Conservation (phyloP, 2,888 invertebrate genomes). For the Chloromyia formosa region DNA sequence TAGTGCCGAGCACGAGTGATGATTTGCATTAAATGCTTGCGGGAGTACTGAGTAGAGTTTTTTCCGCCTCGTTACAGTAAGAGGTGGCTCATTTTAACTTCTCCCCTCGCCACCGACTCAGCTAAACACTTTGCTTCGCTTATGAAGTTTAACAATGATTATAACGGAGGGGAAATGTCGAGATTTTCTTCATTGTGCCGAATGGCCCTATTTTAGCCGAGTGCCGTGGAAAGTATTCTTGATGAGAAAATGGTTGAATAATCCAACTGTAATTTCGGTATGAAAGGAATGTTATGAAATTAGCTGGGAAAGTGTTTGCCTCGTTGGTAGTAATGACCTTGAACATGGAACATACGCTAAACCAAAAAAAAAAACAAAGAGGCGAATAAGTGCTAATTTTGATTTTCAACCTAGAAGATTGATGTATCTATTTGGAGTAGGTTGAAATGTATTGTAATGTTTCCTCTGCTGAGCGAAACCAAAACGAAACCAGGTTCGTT, state of each 20-base stretch:
- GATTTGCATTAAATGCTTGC: constrained; percentile 41
- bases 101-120: background rate
- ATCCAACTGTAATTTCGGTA: constrained; percentile 9
- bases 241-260: constrained; percentile 1
- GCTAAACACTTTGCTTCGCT: background rate
- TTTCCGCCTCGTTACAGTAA: constrained; percentile 28
- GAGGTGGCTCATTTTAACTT: constrained; percentile 18
- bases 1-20: constrained; percentile 38
- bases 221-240: background rate
- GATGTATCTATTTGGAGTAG: no score
- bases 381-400: no score
- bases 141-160: constrained; percentile 20
- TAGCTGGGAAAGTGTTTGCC: background rate
- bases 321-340: constrained; percentile 17
- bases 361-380: no score
- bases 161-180: constrained; percentile 39
- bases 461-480: no score
- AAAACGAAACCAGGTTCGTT: no score
- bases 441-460: no score
- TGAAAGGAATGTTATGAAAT: background rate
- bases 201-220: background rate
- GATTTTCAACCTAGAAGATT: no score
- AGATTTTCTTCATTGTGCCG: background rate
- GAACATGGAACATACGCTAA: background rate
- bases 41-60: constrained; percentile 19